Conservation (phyloP, 2,888 invertebrate genomes). For the Anaspis maculata region DNA sequence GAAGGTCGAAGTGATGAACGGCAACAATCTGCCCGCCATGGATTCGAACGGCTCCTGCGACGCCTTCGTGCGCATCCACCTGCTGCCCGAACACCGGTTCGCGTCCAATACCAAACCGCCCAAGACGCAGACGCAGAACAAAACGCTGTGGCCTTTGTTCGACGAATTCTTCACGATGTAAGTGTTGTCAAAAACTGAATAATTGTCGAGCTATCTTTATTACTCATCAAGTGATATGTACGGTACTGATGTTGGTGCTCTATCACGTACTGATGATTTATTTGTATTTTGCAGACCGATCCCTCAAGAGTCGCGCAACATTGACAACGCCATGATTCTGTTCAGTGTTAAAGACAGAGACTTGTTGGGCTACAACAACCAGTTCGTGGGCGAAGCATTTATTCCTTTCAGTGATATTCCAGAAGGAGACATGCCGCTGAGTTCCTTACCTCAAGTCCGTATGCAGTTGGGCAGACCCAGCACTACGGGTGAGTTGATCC, state of each 20-base stretch:
- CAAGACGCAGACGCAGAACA: constrained; percentile 86
- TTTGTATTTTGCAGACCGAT: constrained; percentile 50
- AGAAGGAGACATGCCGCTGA: constrained; percentile 51
- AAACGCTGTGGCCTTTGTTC: constrained; percentile 87
- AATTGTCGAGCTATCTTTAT: too few species aligned
- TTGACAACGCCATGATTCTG: constrained; percentile 64
- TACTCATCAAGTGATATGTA: too few species aligned
- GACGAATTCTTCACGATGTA: constrained; percentile 93
- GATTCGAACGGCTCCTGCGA: constrained; percentile 91
- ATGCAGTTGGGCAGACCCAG: constrained; percentile 63
- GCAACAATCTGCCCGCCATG: constrained; percentile 74
- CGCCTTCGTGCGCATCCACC: constrained; percentile 81
- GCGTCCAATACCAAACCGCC: constrained; percentile 62
- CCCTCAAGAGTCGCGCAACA: constrained; percentile 60
- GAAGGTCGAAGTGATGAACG: constrained; percentile 81
- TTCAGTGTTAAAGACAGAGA: constrained; percentile 96
- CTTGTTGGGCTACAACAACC: constrained; percentile 81
- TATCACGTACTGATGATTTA: not conserved
- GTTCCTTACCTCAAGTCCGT: constrained; percentile 62
- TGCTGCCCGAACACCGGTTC: constrained; percentile 81
- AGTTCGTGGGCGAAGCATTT: constrained; percentile 93
- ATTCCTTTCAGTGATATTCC: constrained; percentile 70
- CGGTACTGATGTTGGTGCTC: too few species aligned
- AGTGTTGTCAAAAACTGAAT: constrained; percentile 43
- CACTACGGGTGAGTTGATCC: constrained; percentile 59